phyloP scores from a whole-genome alignment of 2,797 vertebrate species.

The Oryzias dopingdopingensis region DNA sequence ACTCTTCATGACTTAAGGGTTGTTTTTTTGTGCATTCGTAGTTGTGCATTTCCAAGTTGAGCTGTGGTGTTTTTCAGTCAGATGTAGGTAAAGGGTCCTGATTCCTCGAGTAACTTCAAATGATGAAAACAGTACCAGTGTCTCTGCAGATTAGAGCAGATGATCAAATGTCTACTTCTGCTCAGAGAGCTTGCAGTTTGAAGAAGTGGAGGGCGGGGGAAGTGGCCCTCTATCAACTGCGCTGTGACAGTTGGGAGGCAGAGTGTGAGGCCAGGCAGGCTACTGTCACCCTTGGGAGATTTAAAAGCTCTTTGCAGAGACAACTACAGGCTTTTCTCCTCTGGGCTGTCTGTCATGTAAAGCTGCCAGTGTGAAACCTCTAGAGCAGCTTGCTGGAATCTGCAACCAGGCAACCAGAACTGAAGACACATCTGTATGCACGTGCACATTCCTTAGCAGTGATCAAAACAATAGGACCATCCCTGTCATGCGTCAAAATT shows the following conservation, averaged over 20 bases:
- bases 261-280: constrained; percentile 43
- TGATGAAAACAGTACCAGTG: constrained; percentile 6
- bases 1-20: neutral
- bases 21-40: constrained; percentile 6
- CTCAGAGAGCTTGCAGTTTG: constrained; percentile 10
- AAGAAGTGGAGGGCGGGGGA: neutral
- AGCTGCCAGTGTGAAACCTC: constrained; percentile 18
- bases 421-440: neutral
- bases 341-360: constrained; percentile 34
- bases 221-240: constrained; percentile 30
- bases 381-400: neutral
- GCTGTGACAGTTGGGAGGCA: constrained; percentile 42
- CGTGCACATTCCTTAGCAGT: neutral
- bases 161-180: constrained; percentile 39
- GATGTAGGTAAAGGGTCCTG: constrained; percentile 4
- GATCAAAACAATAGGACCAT: neutral
- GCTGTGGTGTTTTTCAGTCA: neutral
- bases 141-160: constrained; percentile 25
- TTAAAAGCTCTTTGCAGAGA: constrained; percentile 50
- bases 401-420: neutral
- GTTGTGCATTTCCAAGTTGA: constrained; percentile 3
- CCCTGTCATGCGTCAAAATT: too few species aligned
- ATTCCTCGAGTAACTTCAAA: constrained; percentile 13
- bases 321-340: constrained; percentile 26
- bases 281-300: constrained; percentile 48